These are phyloP conservation scores for Scaeva pyrastri DNA, from an alignment of 2,888 invertebrate genomes.

Conservation along the genomic window DNA sequence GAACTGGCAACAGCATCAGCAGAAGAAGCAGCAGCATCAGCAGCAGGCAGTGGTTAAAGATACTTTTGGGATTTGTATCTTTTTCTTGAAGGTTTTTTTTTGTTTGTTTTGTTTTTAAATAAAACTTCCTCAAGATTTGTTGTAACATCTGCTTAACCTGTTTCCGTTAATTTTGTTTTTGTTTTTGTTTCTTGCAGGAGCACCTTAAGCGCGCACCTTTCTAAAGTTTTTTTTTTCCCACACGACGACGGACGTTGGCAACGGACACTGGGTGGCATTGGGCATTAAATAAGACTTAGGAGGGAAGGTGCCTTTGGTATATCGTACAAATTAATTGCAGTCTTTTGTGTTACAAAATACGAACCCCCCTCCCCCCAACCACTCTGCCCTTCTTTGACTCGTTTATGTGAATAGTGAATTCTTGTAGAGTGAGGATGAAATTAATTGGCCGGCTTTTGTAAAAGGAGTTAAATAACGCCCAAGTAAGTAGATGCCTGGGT, in stretches of 20 bases:
- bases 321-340: conserved; percentile 60
- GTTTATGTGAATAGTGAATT: background rate
- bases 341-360: conserved; percentile 49
- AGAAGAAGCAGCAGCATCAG: background rate
- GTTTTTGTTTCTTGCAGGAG: background rate
- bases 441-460: conserved; percentile 54
- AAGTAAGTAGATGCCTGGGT: background rate
- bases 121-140: conserved; percentile 56
- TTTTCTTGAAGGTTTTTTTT: conserved; percentile 11
- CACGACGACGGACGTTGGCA: background rate
- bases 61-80: conserved; percentile 56
- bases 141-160: conserved; percentile 72
- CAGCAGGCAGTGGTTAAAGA: conserved; percentile 50
- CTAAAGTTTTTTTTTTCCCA: conserved; percentile 19
- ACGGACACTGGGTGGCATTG: conserved; percentile 21
- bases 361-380: conserved; percentile 15
- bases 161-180: conserved; percentile 42
- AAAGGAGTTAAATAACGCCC: conserved; percentile 41
- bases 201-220: background rate
- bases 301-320: background rate
- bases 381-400: background rate
- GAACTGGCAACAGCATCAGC: conserved; percentile 46
- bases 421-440: conserved; percentile 30
- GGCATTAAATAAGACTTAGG: background rate
- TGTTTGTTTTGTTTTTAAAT: conserved; percentile 18